A percentile compares a stretch with the other conserved stretches of the same genome.
These are phyloP conservation scores for Xiphophorus birchmanni DNA, from an alignment of 2,797 vertebrate species.

Conservation along the genomic window DNA sequence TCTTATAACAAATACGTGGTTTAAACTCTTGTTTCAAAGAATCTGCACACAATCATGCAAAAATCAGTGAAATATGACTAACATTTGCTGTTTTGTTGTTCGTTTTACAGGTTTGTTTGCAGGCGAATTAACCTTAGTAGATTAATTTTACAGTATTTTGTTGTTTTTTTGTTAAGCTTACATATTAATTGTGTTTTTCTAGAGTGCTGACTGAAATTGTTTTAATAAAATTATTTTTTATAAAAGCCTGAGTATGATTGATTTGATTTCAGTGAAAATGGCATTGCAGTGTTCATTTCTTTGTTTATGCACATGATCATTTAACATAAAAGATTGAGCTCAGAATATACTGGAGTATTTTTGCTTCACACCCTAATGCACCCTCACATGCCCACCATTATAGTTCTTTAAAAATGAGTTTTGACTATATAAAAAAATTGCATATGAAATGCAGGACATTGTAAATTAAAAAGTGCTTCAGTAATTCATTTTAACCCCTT, in stretches of 20 bases:
- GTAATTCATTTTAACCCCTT: too few relatives aligned
- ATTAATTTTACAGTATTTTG: constrained; percentile 14
- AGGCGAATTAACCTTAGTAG: constrained; percentile 67
- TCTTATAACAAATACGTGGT: constrained; percentile 8
- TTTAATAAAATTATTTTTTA: constrained; percentile 47
- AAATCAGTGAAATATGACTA: constrained; percentile 16
- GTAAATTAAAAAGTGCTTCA: too few relatives aligned
- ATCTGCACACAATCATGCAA: constrained; percentile 10
- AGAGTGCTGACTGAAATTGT: constrained; percentile 32
- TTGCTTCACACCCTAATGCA: neutral
- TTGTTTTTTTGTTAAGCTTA: constrained; percentile 17
- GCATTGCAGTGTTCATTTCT: neutral
- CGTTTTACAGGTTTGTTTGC: constrained; percentile 71
- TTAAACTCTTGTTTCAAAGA: constrained; percentile 48
- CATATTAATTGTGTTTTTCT: constrained; percentile 34
- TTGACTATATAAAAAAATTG: neutral
- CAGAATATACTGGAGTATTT: too few relatives aligned
- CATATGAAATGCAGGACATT: too few relatives aligned
- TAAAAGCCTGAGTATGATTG: constrained; percentile 6
- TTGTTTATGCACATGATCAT: neutral
- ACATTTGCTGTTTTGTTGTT: constrained; percentile 21
- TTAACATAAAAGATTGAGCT: neutral
- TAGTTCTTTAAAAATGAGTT: too few relatives aligned
- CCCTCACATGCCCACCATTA: neutral
- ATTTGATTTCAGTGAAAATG: constrained; percentile 2